Evolutionary conservation across 2,888 invertebrate genomes (phyloP).

Genomic region (Ophion obscuratus): DNA sequence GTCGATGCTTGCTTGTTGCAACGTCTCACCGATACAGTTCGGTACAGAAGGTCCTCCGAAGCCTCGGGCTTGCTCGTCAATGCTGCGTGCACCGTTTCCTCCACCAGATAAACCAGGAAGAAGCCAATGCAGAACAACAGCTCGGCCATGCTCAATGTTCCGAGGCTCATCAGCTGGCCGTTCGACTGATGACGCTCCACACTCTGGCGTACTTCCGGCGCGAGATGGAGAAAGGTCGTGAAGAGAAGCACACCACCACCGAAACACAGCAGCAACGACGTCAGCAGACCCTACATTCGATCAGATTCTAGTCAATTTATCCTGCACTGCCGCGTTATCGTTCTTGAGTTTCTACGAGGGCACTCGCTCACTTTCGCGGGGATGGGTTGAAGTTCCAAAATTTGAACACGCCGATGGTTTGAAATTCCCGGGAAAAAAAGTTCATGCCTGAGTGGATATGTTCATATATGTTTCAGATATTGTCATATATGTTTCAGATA

Average conservation of each 20-base stretch:
- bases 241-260: constrained; percentile 88
- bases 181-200: constrained; percentile 84
- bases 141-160: constrained; percentile 85
- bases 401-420: not conserved
- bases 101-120: constrained; percentile 88
- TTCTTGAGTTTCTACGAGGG: constrained; percentile 36
- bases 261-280: constrained; percentile 87
- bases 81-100: constrained; percentile 86
- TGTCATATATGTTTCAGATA: too few species aligned
- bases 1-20: constrained; percentile 82
- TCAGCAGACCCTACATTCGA: constrained; percentile 84
- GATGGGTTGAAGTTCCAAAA: not conserved
- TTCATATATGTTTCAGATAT: too few species aligned
- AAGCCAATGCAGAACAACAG: constrained; percentile 87
- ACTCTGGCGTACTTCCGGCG: constrained; percentile 88
- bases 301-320: constrained; percentile 5
- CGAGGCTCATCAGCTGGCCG: constrained; percentile 83
- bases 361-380: constrained; percentile 2
- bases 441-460: too few species aligned
- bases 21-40: constrained; percentile 86
- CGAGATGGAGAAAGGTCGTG: constrained; percentile 88
- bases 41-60: constrained; percentile 84
- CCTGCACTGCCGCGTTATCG: not conserved
- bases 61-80: constrained; percentile 81
- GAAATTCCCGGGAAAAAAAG: too few species aligned